Base-by-base conservation (phyloP, 2,888 invertebrate species). In the Drosophila ustulata region DNA sequence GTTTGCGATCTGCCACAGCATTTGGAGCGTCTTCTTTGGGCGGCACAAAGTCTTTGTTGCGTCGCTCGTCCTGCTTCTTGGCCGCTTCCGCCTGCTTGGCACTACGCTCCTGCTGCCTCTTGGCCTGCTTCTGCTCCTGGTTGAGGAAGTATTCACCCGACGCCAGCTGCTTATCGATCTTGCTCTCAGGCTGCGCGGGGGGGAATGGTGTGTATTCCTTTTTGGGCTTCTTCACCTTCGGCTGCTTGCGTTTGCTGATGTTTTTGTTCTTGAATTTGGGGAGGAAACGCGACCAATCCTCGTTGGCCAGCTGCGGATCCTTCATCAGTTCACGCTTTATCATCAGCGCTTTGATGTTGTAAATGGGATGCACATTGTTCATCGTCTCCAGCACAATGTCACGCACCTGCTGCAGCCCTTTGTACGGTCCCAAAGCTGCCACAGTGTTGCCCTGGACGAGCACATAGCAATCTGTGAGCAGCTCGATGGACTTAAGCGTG, bases 361-460 rank as follows among this genome's bases (percentile, higher is more conserved):
- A 99, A 92, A 99, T 98, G 1, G 99, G 99, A 93, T 99, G 99
- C 61, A 99, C 95, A 92, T 99, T 99, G 90, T 97, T 97, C 99
- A 99, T 99, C 0, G 98, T 98, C 84, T 99, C 99, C 90, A 96
- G 96, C 1, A 97, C 97, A 86, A 99, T 97, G 82, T 96, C 95
- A 62, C 98, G 94, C 0, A 97, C 97, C 92, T 97, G 96, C 63
- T 96, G 95, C 26, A 97, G 92, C 0, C 99, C 99, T 92, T 96
- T 96, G 90, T 98, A 97, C 2, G 99, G 98, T 0, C 99, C 99
- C n/a, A 99, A 93, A 0, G 97, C 97, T 11, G 99, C 95, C 0
- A 99, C 99, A 8, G 99, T 99, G 89, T 98, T 98, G 4, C 99
- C 99, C 93, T 99, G 99, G 0, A 99, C 98, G 49, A 98, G 93